Conservation (phyloP, 2,888 invertebrate species). For the Ephialtes manifestator region DNA sequence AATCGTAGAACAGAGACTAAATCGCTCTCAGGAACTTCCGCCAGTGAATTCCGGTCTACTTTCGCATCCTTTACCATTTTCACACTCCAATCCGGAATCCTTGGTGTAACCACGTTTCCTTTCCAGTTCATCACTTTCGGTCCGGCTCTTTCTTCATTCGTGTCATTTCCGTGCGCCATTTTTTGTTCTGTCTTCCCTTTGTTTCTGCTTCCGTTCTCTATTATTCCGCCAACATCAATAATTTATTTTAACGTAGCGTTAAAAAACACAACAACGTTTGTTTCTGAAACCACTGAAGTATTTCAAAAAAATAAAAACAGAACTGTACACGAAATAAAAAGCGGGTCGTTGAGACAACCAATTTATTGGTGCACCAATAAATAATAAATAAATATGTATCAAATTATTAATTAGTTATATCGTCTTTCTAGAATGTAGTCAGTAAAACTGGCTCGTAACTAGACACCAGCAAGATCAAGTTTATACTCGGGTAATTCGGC, state of each 20-base stretch:
- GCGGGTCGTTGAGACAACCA: too few species aligned
- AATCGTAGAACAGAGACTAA: not conserved
- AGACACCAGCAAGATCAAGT: too few species aligned
- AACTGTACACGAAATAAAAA: not conserved
- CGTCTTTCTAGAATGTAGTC: too few species aligned
- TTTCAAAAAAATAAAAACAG: not conserved
- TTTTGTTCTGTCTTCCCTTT: not conserved
- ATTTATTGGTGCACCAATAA: too few species aligned
- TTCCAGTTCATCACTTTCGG: not conserved
- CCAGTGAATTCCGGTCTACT: conserved; percentile 14
- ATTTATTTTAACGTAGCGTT: not conserved
- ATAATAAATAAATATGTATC: too few species aligned
- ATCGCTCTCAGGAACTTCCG: conserved; percentile 23
- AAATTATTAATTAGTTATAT: too few species aligned
- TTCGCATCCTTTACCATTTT: conserved; percentile 29
- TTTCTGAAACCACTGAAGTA: not conserved
- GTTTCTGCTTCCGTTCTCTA: not conserved
- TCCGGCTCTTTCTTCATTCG: not conserved
- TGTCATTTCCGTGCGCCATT: not conserved
- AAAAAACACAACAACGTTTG: conserved; percentile 1
- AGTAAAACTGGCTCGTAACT: too few species aligned
- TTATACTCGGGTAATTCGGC: not conserved
- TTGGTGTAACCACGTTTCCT: conserved; percentile 17
- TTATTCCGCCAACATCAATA: not conserved
- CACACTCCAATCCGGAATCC: conserved; percentile 38